phyloP scores from a whole-genome alignment of 1,140 invertebrate species.

The Drosophila lacteicornis region DNA sequence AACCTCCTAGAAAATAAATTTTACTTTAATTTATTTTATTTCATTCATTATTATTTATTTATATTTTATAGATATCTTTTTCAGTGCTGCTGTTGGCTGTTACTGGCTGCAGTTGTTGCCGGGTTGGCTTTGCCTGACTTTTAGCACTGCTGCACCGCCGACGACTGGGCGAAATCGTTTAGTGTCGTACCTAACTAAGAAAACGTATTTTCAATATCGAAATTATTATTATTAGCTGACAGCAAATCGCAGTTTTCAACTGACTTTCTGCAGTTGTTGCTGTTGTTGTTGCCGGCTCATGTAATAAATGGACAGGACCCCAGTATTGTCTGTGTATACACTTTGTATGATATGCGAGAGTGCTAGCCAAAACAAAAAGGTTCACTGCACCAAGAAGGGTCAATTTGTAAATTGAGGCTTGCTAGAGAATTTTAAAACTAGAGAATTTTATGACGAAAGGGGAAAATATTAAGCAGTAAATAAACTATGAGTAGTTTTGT shows the following conservation, averaged over 20 bases:
- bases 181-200: constrained; percentile 83
- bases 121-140: constrained; percentile 72
- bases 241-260: constrained; percentile 82
- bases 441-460: neutral
- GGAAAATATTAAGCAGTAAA: neutral
- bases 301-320: constrained; percentile 76
- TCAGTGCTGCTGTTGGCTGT: constrained; percentile 25
- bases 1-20: neutral
- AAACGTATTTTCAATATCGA: constrained; percentile 84
- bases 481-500: neutral
- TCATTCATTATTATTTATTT: neutral
- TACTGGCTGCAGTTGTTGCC: constrained; percentile 9
- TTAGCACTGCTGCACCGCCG: constrained; percentile 60
- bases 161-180: constrained; percentile 81
- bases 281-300: constrained; percentile 69
- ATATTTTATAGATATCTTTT: neutral
- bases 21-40: neutral
- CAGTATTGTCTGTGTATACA: constrained; percentile 63
- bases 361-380: constrained; percentile 55
- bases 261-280: constrained; percentile 60
- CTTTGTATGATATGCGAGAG: constrained; percentile 71
- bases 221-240: constrained; percentile 84
- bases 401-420: constrained; percentile 20
- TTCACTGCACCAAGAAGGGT: constrained; percentile 31
- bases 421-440: constrained; percentile 1